A percentile compares a stretch with the other conserved stretches of the same genome.
Conservation (phyloP, 2,797 vertebrate species). For the Hephaestus fuliginosus region DNA sequence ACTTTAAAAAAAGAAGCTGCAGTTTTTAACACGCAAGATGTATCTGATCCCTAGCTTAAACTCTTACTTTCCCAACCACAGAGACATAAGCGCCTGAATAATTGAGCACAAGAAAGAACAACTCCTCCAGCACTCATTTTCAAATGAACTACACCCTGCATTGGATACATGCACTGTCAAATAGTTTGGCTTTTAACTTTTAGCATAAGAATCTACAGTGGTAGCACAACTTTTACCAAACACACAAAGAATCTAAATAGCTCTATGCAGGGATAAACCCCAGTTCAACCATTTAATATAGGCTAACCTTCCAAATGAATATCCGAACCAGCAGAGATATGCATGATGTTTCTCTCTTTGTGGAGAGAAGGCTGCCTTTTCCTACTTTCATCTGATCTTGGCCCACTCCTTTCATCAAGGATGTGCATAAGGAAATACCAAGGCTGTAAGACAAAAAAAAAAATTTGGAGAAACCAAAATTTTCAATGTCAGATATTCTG, state of each 20-base stretch:
- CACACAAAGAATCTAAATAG: not conserved
- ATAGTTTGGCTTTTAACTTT: slow-evolving; percentile 21
- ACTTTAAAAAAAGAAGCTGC: slow-evolving; percentile 21
- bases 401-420: slow-evolving; percentile 31
- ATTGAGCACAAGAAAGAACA: slow-evolving; percentile 44
- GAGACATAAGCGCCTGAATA: slow-evolving; percentile 54
- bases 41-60: slow-evolving; percentile 32
- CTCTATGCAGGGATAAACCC: not conserved
- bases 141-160: slow-evolving; percentile 4
- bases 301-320: slow-evolving; percentile 6
- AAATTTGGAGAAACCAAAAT: slow-evolving; percentile 14
- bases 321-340: not conserved
- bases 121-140: slow-evolving; percentile 33
- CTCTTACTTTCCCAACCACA: slow-evolving; percentile 21
- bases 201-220: not conserved
- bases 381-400: slow-evolving; percentile 5
- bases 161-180: not conserved
- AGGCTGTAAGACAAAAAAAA: not conserved
- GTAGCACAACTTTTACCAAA: not conserved
- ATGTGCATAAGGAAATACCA: slow-evolving; percentile 27
- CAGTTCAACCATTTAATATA: slow-evolving; percentile 11
- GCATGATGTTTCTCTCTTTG: not conserved
- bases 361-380: not conserved
- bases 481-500: slow-evolving; percentile 24
- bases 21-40: slow-evolving; percentile 24